Evolutionary conservation across 1,140 invertebrate genomes (phyloP).

Genomic region (Drosophila rufa): DNA sequence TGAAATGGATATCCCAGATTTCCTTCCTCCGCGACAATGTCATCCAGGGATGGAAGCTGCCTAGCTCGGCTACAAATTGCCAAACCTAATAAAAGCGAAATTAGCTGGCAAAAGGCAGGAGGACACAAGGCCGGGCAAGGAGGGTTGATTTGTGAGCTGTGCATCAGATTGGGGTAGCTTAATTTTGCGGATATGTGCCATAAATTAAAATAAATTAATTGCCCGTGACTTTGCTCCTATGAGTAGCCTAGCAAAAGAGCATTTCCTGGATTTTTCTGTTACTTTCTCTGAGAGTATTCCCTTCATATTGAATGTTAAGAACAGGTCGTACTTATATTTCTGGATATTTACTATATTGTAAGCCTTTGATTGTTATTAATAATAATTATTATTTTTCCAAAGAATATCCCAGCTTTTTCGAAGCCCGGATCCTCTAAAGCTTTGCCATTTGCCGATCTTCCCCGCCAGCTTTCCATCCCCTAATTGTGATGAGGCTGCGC

Average conservation of each 20-base stretch:
- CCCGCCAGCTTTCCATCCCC: slow-evolving; percentile 2
- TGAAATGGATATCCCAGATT: slow-evolving; percentile 47
- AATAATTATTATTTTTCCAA: neutral
- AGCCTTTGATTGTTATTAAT: too few species aligned
- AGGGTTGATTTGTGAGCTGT: slow-evolving; percentile 33
- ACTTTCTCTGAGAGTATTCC: neutral
- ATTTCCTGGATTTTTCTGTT: neutral
- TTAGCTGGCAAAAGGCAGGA: slow-evolving; percentile 53
- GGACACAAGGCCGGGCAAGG: neutral
- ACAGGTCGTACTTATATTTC: too few species aligned
- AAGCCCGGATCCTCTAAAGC: neutral
- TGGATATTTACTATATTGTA: too few species aligned
- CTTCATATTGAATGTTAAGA: too few species aligned
- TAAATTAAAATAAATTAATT: slow-evolving; percentile 52
- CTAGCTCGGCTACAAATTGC: slow-evolving; percentile 60
- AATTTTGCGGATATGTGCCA: slow-evolving; percentile 27
- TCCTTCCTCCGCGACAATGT: slow-evolving; percentile 21
- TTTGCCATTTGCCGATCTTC: neutral
- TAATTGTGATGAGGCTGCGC: slow-evolving; percentile 51
- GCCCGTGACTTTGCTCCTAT: slow-evolving; percentile 9
- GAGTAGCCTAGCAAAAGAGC: neutral
- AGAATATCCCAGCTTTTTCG: neutral
- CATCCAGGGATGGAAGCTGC: slow-evolving; percentile 13
- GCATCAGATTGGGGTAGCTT: slow-evolving; percentile 14
- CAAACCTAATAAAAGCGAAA: slow-evolving; percentile 76